Evolutionary conservation across 2,113 vertebrate species (phyloP).

Genomic region (Muscicapa adusta): DNA sequence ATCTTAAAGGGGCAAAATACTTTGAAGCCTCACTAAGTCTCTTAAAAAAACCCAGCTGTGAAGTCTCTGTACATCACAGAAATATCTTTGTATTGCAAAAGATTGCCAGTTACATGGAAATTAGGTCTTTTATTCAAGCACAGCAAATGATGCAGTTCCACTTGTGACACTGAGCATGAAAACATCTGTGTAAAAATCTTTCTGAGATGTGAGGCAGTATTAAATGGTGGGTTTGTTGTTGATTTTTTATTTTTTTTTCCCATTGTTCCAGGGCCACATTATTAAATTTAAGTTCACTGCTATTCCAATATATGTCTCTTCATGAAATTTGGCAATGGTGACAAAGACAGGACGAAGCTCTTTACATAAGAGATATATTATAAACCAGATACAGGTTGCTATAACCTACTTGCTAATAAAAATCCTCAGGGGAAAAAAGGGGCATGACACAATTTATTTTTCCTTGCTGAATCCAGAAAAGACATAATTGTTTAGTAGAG

Average conservation of each 20-base stretch:
- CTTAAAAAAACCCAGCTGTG: not conserved
- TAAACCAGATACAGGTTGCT: not conserved
- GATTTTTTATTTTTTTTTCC: not conserved
- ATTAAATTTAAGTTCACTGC: not conserved
- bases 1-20: not conserved
- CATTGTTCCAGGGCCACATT: not conserved
- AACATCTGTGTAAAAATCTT: not conserved
- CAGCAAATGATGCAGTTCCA: not conserved
- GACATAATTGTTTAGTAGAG: not conserved
- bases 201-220: not conserved
- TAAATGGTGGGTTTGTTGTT: not conserved
- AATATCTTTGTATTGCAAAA: constrained; percentile 31
- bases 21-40: constrained; percentile 1
- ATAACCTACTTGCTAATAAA: not conserved
- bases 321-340: not conserved
- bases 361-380: not conserved
- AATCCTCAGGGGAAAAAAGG: not conserved
- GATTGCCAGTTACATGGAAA: constrained; percentile 9
- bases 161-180: not conserved
- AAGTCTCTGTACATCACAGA: not conserved
- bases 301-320: not conserved
- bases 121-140: not conserved
- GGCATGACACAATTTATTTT: not conserved
- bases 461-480: not conserved
- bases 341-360: not conserved